Conservation (phyloP, 2,797 vertebrate species). For the Paedocypris micromegethes region DNA sequence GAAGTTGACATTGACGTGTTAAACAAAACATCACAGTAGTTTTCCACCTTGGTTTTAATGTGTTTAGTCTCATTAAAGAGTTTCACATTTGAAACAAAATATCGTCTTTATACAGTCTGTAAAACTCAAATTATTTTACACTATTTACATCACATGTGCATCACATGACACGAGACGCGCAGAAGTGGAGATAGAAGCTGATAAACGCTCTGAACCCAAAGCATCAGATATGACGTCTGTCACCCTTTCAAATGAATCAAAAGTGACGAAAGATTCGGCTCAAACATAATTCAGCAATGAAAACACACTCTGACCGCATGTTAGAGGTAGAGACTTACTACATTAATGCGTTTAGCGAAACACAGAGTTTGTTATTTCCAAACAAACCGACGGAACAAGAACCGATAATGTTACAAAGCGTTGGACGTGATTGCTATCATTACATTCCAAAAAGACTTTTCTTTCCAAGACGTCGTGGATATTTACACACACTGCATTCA, state of each 20-base stretch:
- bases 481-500: slow-evolving; percentile 45
- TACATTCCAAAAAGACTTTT: slow-evolving; percentile 21
- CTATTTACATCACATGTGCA: slow-evolving; percentile 74
- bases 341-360: slow-evolving; percentile 72
- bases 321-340: slow-evolving; percentile 81
- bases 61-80: slow-evolving; percentile 78
- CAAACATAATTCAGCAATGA: background rate
- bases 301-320: slow-evolving; percentile 38
- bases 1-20: no score
- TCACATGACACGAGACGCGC: slow-evolving; percentile 56
- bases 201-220: slow-evolving; percentile 29
- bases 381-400: slow-evolving; percentile 20
- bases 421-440: slow-evolving; percentile 7
- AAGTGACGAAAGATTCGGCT: slow-evolving; percentile 9
- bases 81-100: slow-evolving; percentile 79
- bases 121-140: slow-evolving; percentile 72
- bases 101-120: slow-evolving; percentile 78
- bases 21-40: background rate
- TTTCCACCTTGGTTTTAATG: slow-evolving; percentile 68
- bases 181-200: slow-evolving; percentile 49
- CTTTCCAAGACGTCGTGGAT: slow-evolving; percentile 8
- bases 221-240: slow-evolving; percentile 17
- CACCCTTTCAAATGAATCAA: slow-evolving; percentile 14
- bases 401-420: slow-evolving; percentile 14
- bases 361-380: slow-evolving; percentile 39